Conservation (phyloP, 2,113 vertebrate species). For the Podocnemis expansa region DNA sequence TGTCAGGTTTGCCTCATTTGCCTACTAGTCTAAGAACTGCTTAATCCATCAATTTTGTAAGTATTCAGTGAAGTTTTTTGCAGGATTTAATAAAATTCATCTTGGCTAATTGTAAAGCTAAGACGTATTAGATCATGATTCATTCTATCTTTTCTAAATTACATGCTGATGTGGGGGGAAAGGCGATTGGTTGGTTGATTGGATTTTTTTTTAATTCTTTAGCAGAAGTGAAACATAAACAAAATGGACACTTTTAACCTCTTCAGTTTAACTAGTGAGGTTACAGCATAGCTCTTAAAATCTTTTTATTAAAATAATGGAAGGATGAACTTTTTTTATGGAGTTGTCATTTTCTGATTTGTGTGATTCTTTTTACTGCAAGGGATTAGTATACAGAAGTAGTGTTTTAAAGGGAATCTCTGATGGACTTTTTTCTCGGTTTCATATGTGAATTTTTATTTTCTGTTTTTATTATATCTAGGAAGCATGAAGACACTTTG, state of each 20-base stretch:
- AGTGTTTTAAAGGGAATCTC: background rate
- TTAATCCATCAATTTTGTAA: background rate
- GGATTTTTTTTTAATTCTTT: background rate
- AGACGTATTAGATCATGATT: background rate
- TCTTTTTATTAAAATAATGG: background rate
- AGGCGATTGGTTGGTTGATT: background rate
- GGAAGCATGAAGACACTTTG: background rate
- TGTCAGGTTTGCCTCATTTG: slow-evolving; percentile 38
- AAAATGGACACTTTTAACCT: background rate
- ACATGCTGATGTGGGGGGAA: background rate
- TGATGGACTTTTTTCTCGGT: background rate
- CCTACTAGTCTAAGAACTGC: background rate
- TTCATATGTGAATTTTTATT: background rate
- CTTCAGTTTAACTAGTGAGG: background rate
- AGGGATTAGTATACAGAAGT: background rate
- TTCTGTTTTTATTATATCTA: background rate
- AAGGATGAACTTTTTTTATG: background rate
- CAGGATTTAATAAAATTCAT: slow-evolving; percentile 40
- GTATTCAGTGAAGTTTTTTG: slow-evolving; percentile 1
- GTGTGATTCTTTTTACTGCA: background rate
- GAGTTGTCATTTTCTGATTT: background rate
- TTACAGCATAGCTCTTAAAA: background rate
- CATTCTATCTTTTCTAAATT: background rate
- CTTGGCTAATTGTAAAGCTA: slow-evolving; percentile 12
- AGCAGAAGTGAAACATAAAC: background rate